Percentiles rank a stretch among this genome's conserved stretches.
Evolutionary conservation across 2,113 vertebrate species (phyloP).

Genomic region (Synodontis membranacea): DNA sequence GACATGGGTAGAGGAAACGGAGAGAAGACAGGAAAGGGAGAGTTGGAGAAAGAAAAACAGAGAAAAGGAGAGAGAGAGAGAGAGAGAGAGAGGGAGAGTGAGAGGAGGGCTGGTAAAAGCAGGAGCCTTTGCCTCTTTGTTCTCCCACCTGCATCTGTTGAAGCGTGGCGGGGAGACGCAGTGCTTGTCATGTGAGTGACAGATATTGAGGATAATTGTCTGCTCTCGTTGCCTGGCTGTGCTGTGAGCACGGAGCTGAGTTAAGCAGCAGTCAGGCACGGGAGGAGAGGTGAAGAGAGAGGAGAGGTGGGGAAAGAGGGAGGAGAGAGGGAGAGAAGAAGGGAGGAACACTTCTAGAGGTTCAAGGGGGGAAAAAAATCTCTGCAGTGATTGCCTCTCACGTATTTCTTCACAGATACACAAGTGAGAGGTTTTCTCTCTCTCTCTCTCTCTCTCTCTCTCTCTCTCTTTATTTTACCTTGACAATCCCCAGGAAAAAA

Average conservation of each 20-base stretch:
- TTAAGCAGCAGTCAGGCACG: constrained; percentile 53
- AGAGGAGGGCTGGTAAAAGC: constrained; percentile 52
- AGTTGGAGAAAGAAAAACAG: constrained; percentile 5
- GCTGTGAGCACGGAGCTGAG: constrained; percentile 52
- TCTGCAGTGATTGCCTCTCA: constrained; percentile 37
- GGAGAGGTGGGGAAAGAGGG: constrained; percentile 26
- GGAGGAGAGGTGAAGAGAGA: constrained; percentile 44
- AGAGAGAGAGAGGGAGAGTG: constrained; percentile 34
- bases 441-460: background rate
- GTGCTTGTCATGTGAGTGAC: constrained; percentile 61
- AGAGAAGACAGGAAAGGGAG: constrained; percentile 28
- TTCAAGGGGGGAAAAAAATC: constrained; percentile 22
- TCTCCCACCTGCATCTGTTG: constrained; percentile 55
- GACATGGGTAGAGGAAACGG: constrained; percentile 28
- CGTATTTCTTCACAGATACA: constrained; percentile 30
- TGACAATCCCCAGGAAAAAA: background rate
- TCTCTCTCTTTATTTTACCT: background rate
- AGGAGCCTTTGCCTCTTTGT: constrained; percentile 53
- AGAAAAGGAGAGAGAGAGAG: constrained; percentile 32
- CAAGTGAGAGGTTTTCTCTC: constrained; percentile 18
- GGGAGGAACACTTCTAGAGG: constrained; percentile 40
- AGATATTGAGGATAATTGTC: constrained; percentile 63
- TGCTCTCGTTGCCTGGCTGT: constrained; percentile 51
- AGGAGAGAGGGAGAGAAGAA: constrained; percentile 34
- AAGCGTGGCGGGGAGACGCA: constrained; percentile 50